Conservation (phyloP, 2,797 vertebrate species). For the Alfaro cultratus region DNA sequence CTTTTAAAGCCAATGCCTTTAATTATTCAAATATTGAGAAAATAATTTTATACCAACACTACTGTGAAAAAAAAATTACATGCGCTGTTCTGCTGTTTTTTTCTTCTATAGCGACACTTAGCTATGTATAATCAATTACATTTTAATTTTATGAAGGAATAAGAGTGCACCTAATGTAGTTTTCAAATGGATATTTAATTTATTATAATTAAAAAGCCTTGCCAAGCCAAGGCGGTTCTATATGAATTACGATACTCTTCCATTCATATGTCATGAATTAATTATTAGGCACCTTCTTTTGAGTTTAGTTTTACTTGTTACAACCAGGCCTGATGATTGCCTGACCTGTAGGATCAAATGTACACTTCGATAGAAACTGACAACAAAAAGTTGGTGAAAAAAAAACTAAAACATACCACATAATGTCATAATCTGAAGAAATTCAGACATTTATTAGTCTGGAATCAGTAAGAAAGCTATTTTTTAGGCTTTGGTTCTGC, state of each 20-base stretch:
- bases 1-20: neutral
- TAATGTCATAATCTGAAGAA: neutral
- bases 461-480: neutral
- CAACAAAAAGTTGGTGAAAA: neutral
- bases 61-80: neutral
- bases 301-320: neutral
- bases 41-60: neutral
- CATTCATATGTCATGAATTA: neutral
- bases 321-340: neutral
- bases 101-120: neutral
- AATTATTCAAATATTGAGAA: neutral
- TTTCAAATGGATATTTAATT: neutral
- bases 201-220: neutral
- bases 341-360: neutral
- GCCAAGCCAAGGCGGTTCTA: neutral
- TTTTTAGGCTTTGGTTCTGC: neutral
- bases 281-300: neutral
- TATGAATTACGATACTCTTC: neutral
- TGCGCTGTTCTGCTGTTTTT: neutral
- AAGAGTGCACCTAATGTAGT: neutral
- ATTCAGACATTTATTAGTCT: neutral
- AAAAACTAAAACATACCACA: neutral
- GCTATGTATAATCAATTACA: neutral
- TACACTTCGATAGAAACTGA: neutral
- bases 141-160: neutral